Conservation (phyloP, 1,140 invertebrate species). For the Philaenus spumarius region DNA sequence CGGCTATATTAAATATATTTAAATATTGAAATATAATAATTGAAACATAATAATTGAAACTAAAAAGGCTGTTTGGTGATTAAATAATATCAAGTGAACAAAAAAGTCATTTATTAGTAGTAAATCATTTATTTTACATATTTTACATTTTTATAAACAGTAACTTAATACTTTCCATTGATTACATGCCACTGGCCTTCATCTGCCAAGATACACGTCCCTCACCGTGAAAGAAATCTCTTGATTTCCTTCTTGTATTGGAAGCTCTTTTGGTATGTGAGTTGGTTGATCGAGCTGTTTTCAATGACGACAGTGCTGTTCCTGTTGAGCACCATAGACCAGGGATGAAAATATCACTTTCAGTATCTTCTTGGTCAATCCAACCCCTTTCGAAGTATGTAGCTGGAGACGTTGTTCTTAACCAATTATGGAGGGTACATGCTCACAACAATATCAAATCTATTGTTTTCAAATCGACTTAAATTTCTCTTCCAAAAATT, state of each 20-base stretch:
- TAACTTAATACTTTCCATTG: no score
- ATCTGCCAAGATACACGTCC: not conserved
- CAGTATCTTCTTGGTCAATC: no score
- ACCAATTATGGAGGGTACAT: no score
- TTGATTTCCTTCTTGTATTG: conserved; percentile 3
- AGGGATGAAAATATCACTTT: not conserved
- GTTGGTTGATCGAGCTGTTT: no score
- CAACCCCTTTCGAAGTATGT: conserved; percentile 6
- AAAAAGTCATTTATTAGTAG: no score
- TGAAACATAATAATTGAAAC: no score
- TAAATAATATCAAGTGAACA: not conserved
- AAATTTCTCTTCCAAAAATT: no score
- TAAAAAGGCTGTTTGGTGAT: conserved; percentile 2
- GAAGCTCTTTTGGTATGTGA: no score
- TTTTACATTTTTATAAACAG: no score
- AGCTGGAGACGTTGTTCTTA: conserved; percentile 7
- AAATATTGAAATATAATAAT: no score
- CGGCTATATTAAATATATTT: no score
- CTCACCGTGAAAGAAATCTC: not conserved
- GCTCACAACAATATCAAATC: conserved; percentile 16
- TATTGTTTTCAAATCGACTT: conserved; percentile 29
- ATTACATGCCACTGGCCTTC: no score
- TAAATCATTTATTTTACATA: not conserved
- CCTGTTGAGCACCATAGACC: conserved; percentile 1
- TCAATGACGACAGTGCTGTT: conserved; percentile 2